Base-by-base conservation (phyloP, 2,797 vertebrate genomes). In the Microhierax caerulescens region DNA sequence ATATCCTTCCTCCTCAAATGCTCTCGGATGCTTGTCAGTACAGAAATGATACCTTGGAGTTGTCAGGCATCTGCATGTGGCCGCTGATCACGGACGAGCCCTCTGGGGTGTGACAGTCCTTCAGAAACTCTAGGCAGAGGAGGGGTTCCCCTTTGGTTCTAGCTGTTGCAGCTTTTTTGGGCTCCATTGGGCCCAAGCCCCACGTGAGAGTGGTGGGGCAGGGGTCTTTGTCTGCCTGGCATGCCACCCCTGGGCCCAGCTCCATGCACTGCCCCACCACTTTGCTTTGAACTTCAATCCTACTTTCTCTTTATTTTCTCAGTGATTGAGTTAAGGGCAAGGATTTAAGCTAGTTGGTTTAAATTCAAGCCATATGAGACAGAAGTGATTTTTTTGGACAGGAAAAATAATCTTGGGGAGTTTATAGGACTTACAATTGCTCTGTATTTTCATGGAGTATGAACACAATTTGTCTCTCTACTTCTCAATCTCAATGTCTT, bases 301-400 rank as follows among this genome's bases (percentile, higher is more conserved):
- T 75, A n/a, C 72, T 67, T 91, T 88, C 82, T 89, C 85, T 93
- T 85, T 94, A 88, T 93, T 96, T 95, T 91, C 78, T 85, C 86
- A 93, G 88, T 91, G 95, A 92, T 83, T 90, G 78, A 92, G 75
- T 92, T 93, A 95, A 92, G 84, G 84, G 76, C 0, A 3, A 93
- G 92, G 90, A 96, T 95, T 95, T 92, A 90, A 97, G 86, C 68
- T 95, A 61, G 93, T 88, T 94, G 94, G 78, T 94, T 96, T 97
- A 96, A 97, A 97, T 93, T 96, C 95, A 96, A 96, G 91, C 88
- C 96, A 96, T 96, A 95, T 93, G 93, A 95, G 96, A 95, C 93
- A 94, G 89, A 92, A 95, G 87, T 97, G 93, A 96, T 97, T 97
- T 97, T 96, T 86, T 96, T 93, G 86, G 94, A 95, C 93, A 93